Percentiles rank a stretch among this genome's conserved stretches.
Conservation (phyloP, 2,797 vertebrate species). For the Sciurus carolinensis region DNA sequence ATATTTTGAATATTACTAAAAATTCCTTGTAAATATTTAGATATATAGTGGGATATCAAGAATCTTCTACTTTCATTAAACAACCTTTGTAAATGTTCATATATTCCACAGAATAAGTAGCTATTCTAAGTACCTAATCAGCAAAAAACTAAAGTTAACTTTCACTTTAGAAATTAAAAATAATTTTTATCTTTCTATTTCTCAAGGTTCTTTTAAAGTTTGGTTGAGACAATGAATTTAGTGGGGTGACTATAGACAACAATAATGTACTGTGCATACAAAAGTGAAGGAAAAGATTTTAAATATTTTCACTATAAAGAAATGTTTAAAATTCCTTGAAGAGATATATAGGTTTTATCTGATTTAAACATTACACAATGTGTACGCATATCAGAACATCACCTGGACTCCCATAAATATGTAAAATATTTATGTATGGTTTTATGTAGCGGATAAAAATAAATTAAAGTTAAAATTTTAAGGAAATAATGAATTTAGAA, state of each 20-base stretch:
- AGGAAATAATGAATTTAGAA: neutral
- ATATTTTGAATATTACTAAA: slow-evolving; percentile 16
- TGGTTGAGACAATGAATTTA: neutral
- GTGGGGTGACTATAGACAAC: neutral
- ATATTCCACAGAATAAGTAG: neutral
- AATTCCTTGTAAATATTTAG: neutral
- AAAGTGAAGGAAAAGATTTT: neutral
- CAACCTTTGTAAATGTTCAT: neutral
- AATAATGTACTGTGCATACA: neutral
- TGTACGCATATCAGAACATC: no score
- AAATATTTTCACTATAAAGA: neutral
- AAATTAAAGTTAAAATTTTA: neutral
- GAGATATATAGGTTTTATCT: neutral
- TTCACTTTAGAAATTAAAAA: slow-evolving; percentile 39
- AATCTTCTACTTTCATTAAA: slow-evolving; percentile 25
- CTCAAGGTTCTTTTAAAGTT: neutral
- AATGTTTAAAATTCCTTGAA: neutral
- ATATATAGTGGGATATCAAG: neutral
- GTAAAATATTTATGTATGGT: neutral
- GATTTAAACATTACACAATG: neutral
- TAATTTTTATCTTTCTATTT: neutral
- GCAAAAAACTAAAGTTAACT: neutral
- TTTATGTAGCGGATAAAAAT: neutral
- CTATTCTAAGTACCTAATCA: neutral
- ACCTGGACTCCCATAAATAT: neutral